Evolutionary conservation across 2,113 vertebrate species (phyloP).

Genomic region (Saguinus midas): DNA sequence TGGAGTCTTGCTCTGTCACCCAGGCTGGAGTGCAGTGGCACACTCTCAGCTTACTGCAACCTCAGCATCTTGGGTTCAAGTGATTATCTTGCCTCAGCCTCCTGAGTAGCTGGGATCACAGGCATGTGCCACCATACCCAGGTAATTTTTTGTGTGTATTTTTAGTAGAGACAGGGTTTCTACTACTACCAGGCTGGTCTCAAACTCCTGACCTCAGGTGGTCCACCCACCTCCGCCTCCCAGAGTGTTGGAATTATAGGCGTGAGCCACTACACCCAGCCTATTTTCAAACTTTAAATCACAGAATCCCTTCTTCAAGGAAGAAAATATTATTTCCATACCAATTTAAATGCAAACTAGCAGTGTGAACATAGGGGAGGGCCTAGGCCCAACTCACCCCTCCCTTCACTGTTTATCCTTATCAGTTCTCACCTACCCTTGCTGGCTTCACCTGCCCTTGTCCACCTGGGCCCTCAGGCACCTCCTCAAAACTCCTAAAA

Average conservation of each 20-base stretch:
- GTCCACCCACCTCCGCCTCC: too few species aligned
- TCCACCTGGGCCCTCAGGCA: background rate
- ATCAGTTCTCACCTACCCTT: background rate
- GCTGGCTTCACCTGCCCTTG: background rate
- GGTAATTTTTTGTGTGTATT: background rate
- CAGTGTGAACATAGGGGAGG: background rate
- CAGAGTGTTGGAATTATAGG: background rate
- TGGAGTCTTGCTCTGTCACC: background rate
- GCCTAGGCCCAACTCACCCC: background rate
- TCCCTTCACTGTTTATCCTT: background rate
- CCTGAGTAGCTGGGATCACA: background rate
- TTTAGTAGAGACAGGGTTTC: background rate
- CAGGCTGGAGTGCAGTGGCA: background rate
- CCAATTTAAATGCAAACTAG: background rate
- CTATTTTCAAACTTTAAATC: slow-evolving; percentile 38
- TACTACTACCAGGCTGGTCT: background rate
- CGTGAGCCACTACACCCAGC: background rate
- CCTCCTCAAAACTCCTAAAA: background rate
- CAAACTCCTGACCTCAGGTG: background rate
- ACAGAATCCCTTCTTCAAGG: background rate
- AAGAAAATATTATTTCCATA: background rate
- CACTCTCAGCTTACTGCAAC: background rate
- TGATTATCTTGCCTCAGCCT: background rate
- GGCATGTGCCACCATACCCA: background rate
- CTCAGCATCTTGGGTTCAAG: background rate